Evolutionary conservation across 2,113 vertebrate genomes (phyloP).

Genomic region (Lasiurus borealis): DNA sequence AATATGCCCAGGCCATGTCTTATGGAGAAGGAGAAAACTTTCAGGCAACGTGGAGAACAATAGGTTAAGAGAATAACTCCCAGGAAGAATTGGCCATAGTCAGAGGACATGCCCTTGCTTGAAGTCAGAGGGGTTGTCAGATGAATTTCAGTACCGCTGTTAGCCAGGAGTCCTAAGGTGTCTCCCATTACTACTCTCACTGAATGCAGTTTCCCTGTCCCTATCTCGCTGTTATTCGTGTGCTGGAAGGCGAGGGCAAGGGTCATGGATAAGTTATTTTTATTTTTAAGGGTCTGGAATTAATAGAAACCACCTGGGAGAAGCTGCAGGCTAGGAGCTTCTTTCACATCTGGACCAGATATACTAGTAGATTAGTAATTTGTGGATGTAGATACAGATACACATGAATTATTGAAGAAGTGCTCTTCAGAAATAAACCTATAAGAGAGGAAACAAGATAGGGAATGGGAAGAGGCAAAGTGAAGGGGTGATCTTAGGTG

Average conservation of each 20-base stretch:
- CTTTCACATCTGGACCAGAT: neutral
- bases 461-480: accelerated
- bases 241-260: neutral
- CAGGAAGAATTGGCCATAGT: neutral
- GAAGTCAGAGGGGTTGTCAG: neutral
- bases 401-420: neutral
- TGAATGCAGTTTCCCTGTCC: neutral
- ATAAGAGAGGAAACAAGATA: neutral
- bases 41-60: neutral
- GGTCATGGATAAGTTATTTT: neutral
- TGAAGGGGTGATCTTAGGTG: neutral
- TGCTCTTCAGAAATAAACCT: neutral
- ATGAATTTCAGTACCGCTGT: neutral
- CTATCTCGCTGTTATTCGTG: neutral
- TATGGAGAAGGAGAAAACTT: neutral
- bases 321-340: neutral
- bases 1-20: neutral
- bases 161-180: neutral
- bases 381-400: neutral
- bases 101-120: neutral
- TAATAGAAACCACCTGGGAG: neutral
- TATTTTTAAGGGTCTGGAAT: neutral
- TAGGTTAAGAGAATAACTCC: neutral
- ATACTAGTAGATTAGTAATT: neutral
- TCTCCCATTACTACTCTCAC: neutral